Evolutionary conservation across 2,888 invertebrate species (phyloP), one percentile per base, ranked within the genome.

Genomic region (Apamea epomidion): DNA sequence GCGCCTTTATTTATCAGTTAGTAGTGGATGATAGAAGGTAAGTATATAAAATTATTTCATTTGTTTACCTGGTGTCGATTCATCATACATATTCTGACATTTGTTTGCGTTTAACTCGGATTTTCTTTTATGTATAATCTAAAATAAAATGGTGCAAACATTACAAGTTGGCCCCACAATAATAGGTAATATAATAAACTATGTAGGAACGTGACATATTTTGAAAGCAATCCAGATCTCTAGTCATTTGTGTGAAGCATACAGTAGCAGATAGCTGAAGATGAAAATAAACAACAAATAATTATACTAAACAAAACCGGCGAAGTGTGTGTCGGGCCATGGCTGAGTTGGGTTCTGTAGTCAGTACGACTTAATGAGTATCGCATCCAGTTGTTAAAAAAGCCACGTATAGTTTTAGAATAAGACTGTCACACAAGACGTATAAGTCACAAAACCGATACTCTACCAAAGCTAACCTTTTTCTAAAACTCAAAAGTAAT

Each of bases 111-210:
- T 69, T 21, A 80, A 21, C 51, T 85, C 85, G 0, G 12, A 60
- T 65, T 78, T 86, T 64, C 75, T 74, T 68, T 82, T 78, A 2
- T 4, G 5, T 29, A 86, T 76, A 1, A 86, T 60, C 85, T 86
- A 18, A 51, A 83, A 81, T 48, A 25, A 12, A 58, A 65, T 6
- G 7, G 25, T 58, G 2, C 32, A 16, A 29, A 45, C 1, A 58
- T n/a, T 45, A 65, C 16, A 64, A 69, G 32, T 51, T n/a, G 4
- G n/a, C 5, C 0, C 8, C 18, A 37, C 32, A 62, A 14, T 73
- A n/a, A n/a, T n/a, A n/a, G n/a, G n/a, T n/a, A n/a, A 18, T 18
- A 14, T 29, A 32, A 14, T 1, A 25, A 74, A 68, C 2, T 51
- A 37, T 37, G 7, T 51, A 37, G 7, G 4, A 14, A 32, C 10